phyloP scores from a whole-genome alignment of 2,797 vertebrate species.

The Sardinella longiceps region DNA sequence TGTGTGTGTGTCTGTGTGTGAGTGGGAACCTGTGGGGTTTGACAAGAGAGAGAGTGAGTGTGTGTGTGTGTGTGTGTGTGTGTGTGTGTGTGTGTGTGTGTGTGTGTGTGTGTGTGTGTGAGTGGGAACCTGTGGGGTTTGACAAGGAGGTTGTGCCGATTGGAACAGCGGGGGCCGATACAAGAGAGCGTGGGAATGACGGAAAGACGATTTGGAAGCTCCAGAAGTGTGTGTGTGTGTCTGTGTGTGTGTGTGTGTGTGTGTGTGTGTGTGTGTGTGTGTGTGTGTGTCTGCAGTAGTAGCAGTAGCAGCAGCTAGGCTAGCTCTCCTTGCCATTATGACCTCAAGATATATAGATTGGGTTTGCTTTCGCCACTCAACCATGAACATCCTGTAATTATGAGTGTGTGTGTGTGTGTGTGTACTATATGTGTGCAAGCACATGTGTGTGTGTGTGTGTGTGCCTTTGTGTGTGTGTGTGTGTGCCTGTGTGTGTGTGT shows the following conservation, averaged over 20 bases:
- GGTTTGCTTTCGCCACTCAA: not conserved
- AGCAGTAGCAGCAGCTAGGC: not conserved
- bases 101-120: too few species aligned
- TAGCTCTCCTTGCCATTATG: not conserved
- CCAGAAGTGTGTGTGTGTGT: not conserved
- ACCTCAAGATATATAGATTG: not conserved
- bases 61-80: too few species aligned
- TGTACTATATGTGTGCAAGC: conserved; percentile 12
- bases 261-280: too few species aligned
- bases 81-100: too few species aligned
- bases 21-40: too few species aligned
- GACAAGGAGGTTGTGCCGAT: not conserved
- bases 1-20: too few species aligned
- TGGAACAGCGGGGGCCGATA: not conserved
- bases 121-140: too few species aligned
- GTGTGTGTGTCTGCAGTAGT: too few species aligned
- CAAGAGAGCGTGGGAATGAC: not conserved
- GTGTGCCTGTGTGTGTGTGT: not conserved
- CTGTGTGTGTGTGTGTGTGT: not conserved
- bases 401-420: not conserved
- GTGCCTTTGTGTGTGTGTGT: not conserved
- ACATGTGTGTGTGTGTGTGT: conserved; percentile 28
- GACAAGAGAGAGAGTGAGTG: too few species aligned
- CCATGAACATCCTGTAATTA: conserved; percentile 12
- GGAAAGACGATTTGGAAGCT: not conserved